Conservation (phyloP, 1,140 invertebrate species). For the Aphis gossypii region DNA sequence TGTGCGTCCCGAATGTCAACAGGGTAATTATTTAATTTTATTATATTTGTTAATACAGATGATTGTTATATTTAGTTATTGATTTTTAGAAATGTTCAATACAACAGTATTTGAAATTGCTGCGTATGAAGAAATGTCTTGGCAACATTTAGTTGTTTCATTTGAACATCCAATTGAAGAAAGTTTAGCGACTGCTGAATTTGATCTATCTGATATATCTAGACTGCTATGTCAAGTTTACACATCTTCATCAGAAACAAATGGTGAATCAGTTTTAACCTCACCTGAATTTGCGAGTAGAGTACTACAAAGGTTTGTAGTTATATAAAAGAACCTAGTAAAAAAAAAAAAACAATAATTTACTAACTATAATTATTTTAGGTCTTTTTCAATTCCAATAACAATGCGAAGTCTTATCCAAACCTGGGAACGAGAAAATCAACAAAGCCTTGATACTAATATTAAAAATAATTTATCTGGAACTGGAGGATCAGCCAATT, state of each 20-base stretch:
- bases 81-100: conserved; percentile 72
- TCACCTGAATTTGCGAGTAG: conserved; percentile 81
- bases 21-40: conserved; percentile 67
- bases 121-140: conserved; percentile 73
- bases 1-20: conserved; percentile 78
- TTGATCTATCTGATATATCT: conserved; percentile 84
- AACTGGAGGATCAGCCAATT: conserved; percentile 55
- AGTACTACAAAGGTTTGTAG: conserved; percentile 78
- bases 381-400: conserved; percentile 89
- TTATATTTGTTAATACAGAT: not conserved
- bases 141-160: conserved; percentile 86
- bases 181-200: conserved; percentile 88
- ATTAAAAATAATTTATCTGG: conserved; percentile 55
- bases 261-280: conserved; percentile 67
- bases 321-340: not conserved
- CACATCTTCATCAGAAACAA: conserved; percentile 68
- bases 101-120: conserved; percentile 91
- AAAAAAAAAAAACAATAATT: not conserved
- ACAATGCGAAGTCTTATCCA: conserved; percentile 79
- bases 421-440: conserved; percentile 67
- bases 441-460: conserved; percentile 40
- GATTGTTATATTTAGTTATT: conserved; percentile 2
- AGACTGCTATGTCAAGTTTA: conserved; percentile 74
- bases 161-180: conserved; percentile 93
- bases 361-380: conserved; percentile 62